A percentile compares a stretch with the other conserved stretches of the same genome.
phyloP scores from a whole-genome alignment of 2,797 vertebrate genomes.

The Dicrostonyx torquatus region DNA sequence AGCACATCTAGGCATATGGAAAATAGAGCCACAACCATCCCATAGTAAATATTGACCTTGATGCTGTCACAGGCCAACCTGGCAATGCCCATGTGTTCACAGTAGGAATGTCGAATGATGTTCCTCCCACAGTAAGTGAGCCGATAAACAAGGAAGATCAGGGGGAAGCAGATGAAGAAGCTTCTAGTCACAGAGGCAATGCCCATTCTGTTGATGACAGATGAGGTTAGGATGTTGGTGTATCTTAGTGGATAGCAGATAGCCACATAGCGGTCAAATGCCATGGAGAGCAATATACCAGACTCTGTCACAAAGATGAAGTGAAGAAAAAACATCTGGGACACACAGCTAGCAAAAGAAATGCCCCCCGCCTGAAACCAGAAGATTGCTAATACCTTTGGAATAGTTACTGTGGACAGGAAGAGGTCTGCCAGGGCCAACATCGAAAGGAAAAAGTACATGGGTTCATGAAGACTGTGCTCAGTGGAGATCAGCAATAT shows the following conservation, averaged over 20 bases:
- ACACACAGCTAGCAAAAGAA: constrained; percentile 77
- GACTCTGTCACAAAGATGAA: constrained; percentile 70
- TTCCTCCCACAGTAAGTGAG: constrained; percentile 56
- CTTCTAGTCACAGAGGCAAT: constrained; percentile 33
- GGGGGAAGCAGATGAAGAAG: constrained; percentile 44
- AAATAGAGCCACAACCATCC: constrained; percentile 72
- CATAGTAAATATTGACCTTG: constrained; percentile 83
- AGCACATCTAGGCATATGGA: constrained; percentile 63
- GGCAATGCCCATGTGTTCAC: constrained; percentile 85
- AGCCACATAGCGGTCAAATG: constrained; percentile 83
- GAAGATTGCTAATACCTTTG: constrained; percentile 79
- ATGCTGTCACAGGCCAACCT: constrained; percentile 82
- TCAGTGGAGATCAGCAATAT: constrained; percentile 65
- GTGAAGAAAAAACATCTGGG: constrained; percentile 85
- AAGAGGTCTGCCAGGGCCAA: constrained; percentile 82
- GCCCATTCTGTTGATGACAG: constrained; percentile 56
- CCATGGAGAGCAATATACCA: constrained; percentile 76
- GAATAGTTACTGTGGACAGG: constrained; percentile 82
- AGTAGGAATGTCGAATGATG: constrained; percentile 77
- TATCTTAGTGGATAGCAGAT: constrained; percentile 68
- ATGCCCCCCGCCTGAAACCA: constrained; percentile 44
- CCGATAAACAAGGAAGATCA: constrained; percentile 66
- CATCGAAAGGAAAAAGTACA: constrained; percentile 84
- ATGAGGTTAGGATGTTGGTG: constrained; percentile 41
- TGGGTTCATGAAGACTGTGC: constrained; percentile 79